Base-by-base conservation (phyloP, 1,140 invertebrate species). In the Druon quercuslanigerum region DNA sequence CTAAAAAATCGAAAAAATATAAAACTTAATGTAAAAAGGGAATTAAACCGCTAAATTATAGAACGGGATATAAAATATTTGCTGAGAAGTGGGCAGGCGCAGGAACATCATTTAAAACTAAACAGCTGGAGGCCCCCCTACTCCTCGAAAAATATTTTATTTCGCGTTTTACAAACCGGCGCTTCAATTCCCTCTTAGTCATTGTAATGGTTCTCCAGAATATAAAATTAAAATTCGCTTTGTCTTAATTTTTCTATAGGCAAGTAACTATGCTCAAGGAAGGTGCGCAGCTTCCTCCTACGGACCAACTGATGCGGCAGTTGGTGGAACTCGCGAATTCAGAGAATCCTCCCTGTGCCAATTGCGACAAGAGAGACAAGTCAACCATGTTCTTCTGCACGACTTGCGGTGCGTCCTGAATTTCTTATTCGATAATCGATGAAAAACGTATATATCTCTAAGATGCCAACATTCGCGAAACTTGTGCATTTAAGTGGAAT, bases 381-480 rank as follows among this genome's bases (percentile, higher is more conserved):
- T 89, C 92, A 19, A 93, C 93, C 19, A 95, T 95, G 94, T 95
- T 92, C 82, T 95, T 95, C 88, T 95, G 94, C 88, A 94, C 93
- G 75, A 95, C 94, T 40, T 95, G 94, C 84, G 93, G 94, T 94
- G 25, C 60, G 60, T 66, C 60, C 60, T 66, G 60, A 66, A 66
- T 66, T 66, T 66, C 60, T 66, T 66, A 66, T 66, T 66, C 60
- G 60, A 66, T 66, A 66, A 66, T 66, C 60, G 60, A 66, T 66
- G 7, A 40, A 66, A 40, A 66, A 66, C 40, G 9, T 66, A 25
- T 40, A 66, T n/a, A 66, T 0, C 33, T n/a, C n/a, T 66, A 66
- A 46, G 40, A 46, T 11, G 40, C 40, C 7, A 46, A 46, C 9
- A 33, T 14, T 13, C 20, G 20, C 2, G 7, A 33, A 40, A 2